Base-by-base conservation (phyloP, 2,888 invertebrate genomes). In the Mylabris sibirica region DNA sequence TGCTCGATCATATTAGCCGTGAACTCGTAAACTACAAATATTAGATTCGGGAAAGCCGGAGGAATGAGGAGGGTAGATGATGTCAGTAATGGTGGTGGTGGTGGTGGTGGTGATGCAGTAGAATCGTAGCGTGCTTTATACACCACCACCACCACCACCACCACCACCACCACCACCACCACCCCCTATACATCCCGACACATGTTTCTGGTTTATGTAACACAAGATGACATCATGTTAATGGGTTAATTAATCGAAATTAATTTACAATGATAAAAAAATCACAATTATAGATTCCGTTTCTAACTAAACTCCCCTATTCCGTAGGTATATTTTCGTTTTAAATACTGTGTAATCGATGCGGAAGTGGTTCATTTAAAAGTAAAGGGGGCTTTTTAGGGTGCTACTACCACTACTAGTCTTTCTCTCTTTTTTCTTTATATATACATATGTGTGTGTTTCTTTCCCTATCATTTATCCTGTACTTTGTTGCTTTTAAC, bases 1-100 rank as follows among this genome's bases (percentile, higher is more conserved):
- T 67, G 68, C 71, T 71, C 71, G 63, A 71, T 71, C 71, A 66
- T 66, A 71, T 71, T 71, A 71, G 68, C 63, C 64, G 68, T 66
- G 66, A 71, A 70, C 63, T 71, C 68, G 66, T 68, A 68, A 67
- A 68, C 71, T 68, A 65, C 66, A 71, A 71, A 67, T 69, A 71
- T 68, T 71, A 68, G 64, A 69, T 71, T 68, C 64, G 64, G 49
- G 22, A 22, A 22, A 49, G 24, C 26, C 53, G n/a, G 41, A 41
- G 62, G 24, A 22, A 24, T 62, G 62, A 62, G 41, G 60, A 24
- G 30, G 26, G 66, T 20, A 49, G 6, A 20, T 49, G 20, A 49
- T 49, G 49, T 49, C 49, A 49, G 20, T 49, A 20, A 49, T 49
- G 44, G 44, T 20, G 20, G 20, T 49, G 20, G 38, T 44, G 41